Conservation (phyloP, 2,888 invertebrate genomes). For the Andrena camellia region DNA sequence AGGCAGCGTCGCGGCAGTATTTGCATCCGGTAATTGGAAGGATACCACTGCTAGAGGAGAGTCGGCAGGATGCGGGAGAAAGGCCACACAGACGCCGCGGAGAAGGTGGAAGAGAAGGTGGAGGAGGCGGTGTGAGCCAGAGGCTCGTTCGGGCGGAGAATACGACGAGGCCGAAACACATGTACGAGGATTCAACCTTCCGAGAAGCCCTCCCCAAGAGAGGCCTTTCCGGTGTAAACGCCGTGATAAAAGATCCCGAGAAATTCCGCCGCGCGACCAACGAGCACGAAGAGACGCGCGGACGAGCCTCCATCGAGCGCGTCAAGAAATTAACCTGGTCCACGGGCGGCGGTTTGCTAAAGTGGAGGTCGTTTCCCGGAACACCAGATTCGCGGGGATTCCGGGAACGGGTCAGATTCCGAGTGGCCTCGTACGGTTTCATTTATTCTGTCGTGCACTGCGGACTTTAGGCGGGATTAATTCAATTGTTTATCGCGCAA, state of each 20-base stretch:
- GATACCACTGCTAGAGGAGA: conserved; percentile 17
- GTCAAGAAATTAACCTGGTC: conserved; percentile 24
- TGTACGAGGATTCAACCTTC: conserved; percentile 55
- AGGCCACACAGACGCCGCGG: background rate
- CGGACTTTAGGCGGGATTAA: background rate
- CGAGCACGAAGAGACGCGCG: background rate
- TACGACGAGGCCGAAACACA: conserved; percentile 58
- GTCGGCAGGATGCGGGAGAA: conserved; percentile 1
- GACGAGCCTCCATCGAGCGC: background rate
- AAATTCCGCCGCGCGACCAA: conserved; percentile 24
- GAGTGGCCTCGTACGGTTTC: background rate
- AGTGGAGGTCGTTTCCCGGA: conserved; percentile 2
- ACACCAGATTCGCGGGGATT: background rate
- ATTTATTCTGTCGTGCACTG: background rate
- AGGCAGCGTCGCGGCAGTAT: conserved; percentile 46
- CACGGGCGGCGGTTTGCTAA: background rate
- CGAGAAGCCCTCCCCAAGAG: conserved; percentile 44
- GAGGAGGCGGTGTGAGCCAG: conserved; percentile 38
- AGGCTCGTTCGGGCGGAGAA: conserved; percentile 52
- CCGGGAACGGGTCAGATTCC: background rate
- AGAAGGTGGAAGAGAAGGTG: conserved; percentile 10
- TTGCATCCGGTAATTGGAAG: conserved; percentile 65
- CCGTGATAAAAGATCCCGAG: conserved; percentile 50
- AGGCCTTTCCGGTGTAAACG: conserved; percentile 51
- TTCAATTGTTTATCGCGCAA: background rate